Conservation (phyloP, 2,797 vertebrate genomes). For the Lacerta bilineata region DNA sequence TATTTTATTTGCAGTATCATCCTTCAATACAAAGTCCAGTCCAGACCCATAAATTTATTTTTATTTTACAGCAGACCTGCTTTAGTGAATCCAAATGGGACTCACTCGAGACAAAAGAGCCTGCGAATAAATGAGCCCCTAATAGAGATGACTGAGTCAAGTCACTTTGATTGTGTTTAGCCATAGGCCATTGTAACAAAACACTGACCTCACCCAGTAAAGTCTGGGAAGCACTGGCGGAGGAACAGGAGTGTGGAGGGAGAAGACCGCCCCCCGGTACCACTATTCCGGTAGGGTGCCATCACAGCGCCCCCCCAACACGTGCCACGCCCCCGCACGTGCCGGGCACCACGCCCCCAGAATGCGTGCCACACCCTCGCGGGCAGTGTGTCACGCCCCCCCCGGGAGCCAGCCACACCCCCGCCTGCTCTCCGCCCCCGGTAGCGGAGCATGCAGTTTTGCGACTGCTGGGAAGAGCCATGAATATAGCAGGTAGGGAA, state of each 20-base stretch:
- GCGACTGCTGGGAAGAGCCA: not conserved
- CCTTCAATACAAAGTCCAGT: slow-evolving; percentile 67
- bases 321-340: rapidly evolving
- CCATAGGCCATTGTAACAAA: not conserved
- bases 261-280: rapidly evolving
- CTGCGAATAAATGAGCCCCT: slow-evolving; percentile 63
- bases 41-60: slow-evolving; percentile 73
- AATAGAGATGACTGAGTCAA: slow-evolving; percentile 68
- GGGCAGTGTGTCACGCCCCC: too few relatives aligned
- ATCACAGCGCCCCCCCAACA: rapidly evolving
- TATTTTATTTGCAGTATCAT: slow-evolving; percentile 67
- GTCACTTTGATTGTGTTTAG: slow-evolving; percentile 44
- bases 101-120: slow-evolving; percentile 75
- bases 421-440: too few relatives aligned
- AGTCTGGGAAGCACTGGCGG: not conserved
- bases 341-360: too few relatives aligned
- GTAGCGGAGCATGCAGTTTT: too few relatives aligned
- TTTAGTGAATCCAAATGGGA: slow-evolving; percentile 74
- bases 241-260: too few relatives aligned
- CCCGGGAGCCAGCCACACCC: too few relatives aligned
- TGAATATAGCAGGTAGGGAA: not conserved
- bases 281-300: too few relatives aligned
- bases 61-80: slow-evolving; percentile 78
- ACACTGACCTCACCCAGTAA: slow-evolving; percentile 1
- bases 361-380: rapidly evolving